Evolutionary conservation across 2,113 vertebrate species (phyloP).

Genomic region (Zingel zingel): DNA sequence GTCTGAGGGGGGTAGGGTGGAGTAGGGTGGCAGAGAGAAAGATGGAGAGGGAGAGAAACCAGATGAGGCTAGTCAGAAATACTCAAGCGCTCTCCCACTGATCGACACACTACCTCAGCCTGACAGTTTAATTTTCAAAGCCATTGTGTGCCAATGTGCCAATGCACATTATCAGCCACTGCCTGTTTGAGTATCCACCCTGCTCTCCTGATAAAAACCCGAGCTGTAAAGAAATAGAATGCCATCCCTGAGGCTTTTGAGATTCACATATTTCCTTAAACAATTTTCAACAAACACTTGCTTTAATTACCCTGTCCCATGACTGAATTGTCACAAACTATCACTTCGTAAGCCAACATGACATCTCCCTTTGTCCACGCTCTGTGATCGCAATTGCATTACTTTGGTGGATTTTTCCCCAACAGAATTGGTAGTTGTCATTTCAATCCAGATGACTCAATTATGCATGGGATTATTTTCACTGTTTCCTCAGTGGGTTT

Average conservation of each 20-base stretch:
- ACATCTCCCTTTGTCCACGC: constrained; percentile 64
- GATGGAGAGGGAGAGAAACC: constrained; percentile 59
- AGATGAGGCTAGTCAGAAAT: constrained; percentile 64
- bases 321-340: constrained; percentile 35
- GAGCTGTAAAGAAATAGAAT: constrained; percentile 32
- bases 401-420: constrained; percentile 45
- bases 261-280: constrained; percentile 46
- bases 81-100: constrained; percentile 48
- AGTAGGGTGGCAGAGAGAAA: constrained; percentile 20
- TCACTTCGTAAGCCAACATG: constrained; percentile 54
- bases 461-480: constrained; percentile 69
- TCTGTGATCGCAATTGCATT: constrained; percentile 45
- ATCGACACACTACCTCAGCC: constrained; percentile 62
- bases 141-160: constrained; percentile 52
- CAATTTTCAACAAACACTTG: background rate
- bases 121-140: constrained; percentile 72
- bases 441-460: constrained; percentile 65
- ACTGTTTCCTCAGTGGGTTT: constrained; percentile 60
- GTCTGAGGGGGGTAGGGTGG: constrained; percentile 19
- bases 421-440: constrained; percentile 51
- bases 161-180: constrained; percentile 50
- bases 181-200: constrained; percentile 35
- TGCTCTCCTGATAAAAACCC: constrained; percentile 33
- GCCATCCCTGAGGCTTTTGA: constrained; percentile 15
- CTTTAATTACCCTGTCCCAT: constrained; percentile 49